Evolutionary conservation across 2,797 vertebrate genomes (phyloP), one percentile per base, ranked within the genome.

Genomic region (Chanos chanos): DNA sequence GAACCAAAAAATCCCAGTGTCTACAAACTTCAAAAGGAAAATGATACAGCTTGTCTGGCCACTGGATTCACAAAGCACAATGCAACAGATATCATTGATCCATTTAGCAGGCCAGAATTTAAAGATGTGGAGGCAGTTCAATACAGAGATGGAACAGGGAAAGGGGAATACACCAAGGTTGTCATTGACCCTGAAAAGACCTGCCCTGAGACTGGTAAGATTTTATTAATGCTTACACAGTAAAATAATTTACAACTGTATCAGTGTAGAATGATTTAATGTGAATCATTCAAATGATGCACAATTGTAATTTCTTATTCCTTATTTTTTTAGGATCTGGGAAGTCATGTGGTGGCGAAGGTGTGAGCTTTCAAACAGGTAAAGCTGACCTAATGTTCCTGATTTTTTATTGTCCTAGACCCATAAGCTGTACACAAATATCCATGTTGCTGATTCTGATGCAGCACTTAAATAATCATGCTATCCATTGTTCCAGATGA

Each of bases 401-500:
- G 0, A 0, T 16, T 25, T n/a, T 7, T 1, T 4, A 1, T 2
- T 5, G 41, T 22, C n/a, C n/a, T n/a, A n/a, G n/a, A n/a, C n/a
- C n/a, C n/a, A n/a, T n/a, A n/a, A n/a, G n/a, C n/a, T n/a, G n/a
- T n/a, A n/a, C n/a, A n/a, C n/a, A n/a, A n/a, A n/a, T n/a, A n/a
- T n/a, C n/a, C n/a, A n/a, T n/a, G n/a, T n/a, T n/a, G n/a, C n/a
- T n/a, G n/a, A n/a, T n/a, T n/a, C n/a, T n/a, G n/a, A n/a, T n/a
- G n/a, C n/a, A n/a, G n/a, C n/a, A n/a, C n/a, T n/a, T n/a, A n/a
- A n/a, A n/a, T n/a, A n/a, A n/a, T n/a, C n/a, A n/a, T n/a, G n/a
- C n/a, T n/a, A n/a, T n/a, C n/a, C n/a, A n/a, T n/a, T n/a, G 50
- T 31, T 68, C 1, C 75, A 91, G 89, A 85, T 67, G 16, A 7